These are phyloP conservation scores for Ammodytes dubius DNA, from an alignment of 2,113 vertebrate genomes.

Conservation along the genomic window DNA sequence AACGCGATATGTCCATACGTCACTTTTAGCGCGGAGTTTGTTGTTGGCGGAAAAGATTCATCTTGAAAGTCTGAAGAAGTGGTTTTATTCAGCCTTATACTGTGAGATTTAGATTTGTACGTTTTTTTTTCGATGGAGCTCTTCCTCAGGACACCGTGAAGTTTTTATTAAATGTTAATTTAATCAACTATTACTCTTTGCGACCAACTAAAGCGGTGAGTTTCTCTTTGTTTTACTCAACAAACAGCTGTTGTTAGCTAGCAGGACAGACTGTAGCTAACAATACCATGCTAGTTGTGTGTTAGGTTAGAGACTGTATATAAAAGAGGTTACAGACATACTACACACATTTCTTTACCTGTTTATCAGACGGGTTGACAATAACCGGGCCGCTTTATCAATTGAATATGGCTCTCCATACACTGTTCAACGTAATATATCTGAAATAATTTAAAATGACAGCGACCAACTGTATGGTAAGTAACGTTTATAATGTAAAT, in stretches of 20 bases:
- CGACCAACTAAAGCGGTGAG: conserved; percentile 50
- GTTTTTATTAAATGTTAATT: neutral
- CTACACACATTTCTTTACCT: neutral
- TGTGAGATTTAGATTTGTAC: fast-evolving
- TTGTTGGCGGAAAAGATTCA: conserved; percentile 68
- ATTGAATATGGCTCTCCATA: neutral
- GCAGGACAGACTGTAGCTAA: neutral
- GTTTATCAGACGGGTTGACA: neutral
- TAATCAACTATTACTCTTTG: neutral
- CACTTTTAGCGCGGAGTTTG: conserved; percentile 82
- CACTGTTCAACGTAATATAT: no score
- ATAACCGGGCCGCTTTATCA: neutral
- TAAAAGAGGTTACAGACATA: no score
- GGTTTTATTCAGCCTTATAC: neutral
- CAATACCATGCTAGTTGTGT: neutral
- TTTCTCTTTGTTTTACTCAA: conserved; percentile 38
- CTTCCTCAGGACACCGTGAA: neutral
- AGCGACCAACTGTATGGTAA: neutral
- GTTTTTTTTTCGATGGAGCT: neutral
- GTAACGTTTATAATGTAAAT: neutral
- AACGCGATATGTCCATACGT: conserved; percentile 64
- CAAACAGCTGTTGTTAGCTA: neutral
- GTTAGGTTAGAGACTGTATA: neutral
- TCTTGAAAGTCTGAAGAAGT: neutral
- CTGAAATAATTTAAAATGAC: neutral